Base-by-base conservation (phyloP, 1,140 invertebrate genomes). In the Pissodes strobi region DNA sequence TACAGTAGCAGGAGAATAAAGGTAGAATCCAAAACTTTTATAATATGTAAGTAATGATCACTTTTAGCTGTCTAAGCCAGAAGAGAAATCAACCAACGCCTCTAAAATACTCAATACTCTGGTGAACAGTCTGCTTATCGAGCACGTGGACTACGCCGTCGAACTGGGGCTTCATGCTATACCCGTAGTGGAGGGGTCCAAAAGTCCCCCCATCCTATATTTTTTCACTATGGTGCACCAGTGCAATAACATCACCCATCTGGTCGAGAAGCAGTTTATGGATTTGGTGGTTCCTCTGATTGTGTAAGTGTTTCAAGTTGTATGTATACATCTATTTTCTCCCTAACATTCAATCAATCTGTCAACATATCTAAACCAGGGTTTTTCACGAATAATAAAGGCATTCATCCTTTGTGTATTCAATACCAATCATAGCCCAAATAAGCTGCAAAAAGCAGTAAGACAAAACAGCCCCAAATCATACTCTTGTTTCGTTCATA, bases 131-230 rank as follows among this genome's bases (percentile, higher is more conserved):
- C 79, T 99, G 1, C 86, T 97, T 60, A 87, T 87, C 12, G 95
- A 99, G 73, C 95, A 98, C 77, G 90, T 99, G 1, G 94, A 98
- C 78, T 99, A 99, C 82, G 96, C 95, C 0, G 72, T 99, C 8
- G 97, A 99, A 78, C 76, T 99, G 15, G 96, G 93, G 0, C 79
- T 99, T 39, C 92, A 97, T 74, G 87, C 87, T 46, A 90, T 99
- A 63, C 95, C 97, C 0, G 88, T 95, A 22, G 89, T 93, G 1
- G 96, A 99, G 79, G 91, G 89, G 58, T 87, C 88, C 70, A 81
- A 76, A 60, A 85, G 83, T 17, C 86, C 89, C 43, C 86, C 96
- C 69, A 79, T 94, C 76, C 88, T 98, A 45, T 91, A 96, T 77
- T 99, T 99, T 80, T 98, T 99, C 75, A 92, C 94, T 77, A 88